Percentiles rank a stretch among this genome's conserved stretches.
phyloP scores from a whole-genome alignment of 2,113 vertebrate species.

The Ptychochromis oligacanthus region DNA sequence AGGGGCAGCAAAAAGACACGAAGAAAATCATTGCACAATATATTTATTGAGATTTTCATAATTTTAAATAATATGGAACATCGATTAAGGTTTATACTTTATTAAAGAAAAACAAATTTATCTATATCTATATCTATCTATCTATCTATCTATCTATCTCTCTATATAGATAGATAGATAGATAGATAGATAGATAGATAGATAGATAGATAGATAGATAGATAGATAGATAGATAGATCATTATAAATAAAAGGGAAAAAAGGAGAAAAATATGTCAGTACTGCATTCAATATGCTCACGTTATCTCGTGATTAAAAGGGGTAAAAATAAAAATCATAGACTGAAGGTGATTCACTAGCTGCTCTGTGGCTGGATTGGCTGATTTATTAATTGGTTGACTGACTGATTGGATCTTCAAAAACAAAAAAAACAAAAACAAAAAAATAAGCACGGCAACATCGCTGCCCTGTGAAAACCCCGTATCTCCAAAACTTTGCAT shows the following conservation, averaged over 20 bases:
- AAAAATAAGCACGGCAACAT: background rate
- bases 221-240: too few species aligned
- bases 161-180: too few species aligned
- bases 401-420: background rate
- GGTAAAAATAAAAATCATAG: background rate
- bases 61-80: background rate
- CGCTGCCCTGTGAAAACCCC: background rate
- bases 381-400: background rate
- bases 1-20: background rate
- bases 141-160: too few species aligned
- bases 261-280: background rate
- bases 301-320: background rate
- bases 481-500: background rate
- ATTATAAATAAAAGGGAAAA: background rate
- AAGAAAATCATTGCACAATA: background rate
- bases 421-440: background rate
- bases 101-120: too few species aligned
- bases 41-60: background rate
- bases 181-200: too few species aligned
- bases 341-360: background rate
- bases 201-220: too few species aligned
- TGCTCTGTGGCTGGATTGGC: background rate
- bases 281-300: background rate
- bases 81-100: background rate
- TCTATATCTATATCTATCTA: too few species aligned